Percentiles rank a stretch among this genome's conserved stretches.
Conservation (phyloP, 2,888 invertebrate genomes). For the Heliconius hortense region DNA sequence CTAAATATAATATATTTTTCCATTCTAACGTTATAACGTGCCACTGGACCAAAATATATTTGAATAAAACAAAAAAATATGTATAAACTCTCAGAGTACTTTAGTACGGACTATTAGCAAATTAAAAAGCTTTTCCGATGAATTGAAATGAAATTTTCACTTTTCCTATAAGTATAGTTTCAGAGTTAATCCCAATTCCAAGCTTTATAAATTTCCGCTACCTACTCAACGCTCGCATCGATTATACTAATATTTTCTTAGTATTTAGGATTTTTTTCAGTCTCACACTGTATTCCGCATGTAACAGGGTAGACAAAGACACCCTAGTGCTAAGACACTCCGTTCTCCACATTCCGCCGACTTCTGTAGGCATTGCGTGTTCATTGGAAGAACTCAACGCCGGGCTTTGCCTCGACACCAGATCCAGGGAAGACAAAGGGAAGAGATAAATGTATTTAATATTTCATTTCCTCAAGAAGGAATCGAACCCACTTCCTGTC, state of each 20-base stretch:
- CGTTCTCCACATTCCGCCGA: too few relatives aligned
- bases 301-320: too few relatives aligned
- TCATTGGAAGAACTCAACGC: too few relatives aligned
- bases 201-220: background rate
- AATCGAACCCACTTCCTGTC: too few relatives aligned
- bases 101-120: background rate
- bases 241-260: background rate
- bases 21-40: background rate
- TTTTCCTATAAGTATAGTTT: background rate
- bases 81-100: background rate
- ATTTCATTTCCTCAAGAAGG: too few relatives aligned
- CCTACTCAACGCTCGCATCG: background rate
- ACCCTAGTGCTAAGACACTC: too few relatives aligned
- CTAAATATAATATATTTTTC: background rate
- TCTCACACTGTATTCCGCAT: too few relatives aligned
- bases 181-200: background rate
- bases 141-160: slow-evolving; percentile 1
- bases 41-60: slow-evolving; percentile 1
- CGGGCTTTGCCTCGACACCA: too few relatives aligned
- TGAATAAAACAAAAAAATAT: slow-evolving; percentile 6
- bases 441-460: too few relatives aligned
- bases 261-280: background rate
- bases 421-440: too few relatives aligned
- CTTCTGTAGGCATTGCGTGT: too few relatives aligned
- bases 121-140: background rate